A percentile compares a stretch with the other conserved stretches of the same genome.
Evolutionary conservation across 2,797 vertebrate species (phyloP).

Genomic region (Channallabes apus): DNA sequence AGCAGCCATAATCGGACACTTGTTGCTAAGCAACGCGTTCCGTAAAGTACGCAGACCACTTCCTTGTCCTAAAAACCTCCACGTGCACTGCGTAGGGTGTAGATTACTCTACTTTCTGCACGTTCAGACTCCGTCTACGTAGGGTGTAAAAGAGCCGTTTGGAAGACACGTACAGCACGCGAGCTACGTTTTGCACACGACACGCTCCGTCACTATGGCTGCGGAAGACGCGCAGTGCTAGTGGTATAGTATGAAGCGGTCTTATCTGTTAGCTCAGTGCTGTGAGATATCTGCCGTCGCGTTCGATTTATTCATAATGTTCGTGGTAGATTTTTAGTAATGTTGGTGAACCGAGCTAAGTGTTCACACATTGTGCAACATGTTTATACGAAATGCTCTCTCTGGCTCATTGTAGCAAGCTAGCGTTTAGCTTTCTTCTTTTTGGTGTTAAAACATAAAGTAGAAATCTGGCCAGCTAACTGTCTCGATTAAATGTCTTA

Average conservation of each 20-base stretch:
- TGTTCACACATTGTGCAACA: background rate
- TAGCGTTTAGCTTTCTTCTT: background rate
- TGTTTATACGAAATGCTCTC: background rate
- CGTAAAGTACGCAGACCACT: background rate
- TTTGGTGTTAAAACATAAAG: background rate
- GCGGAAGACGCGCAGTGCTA: conserved; percentile 54
- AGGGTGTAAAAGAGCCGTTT: background rate
- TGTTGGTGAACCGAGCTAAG: background rate
- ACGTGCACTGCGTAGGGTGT: conserved; percentile 3
- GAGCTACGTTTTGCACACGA: background rate
- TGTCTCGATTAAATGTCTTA: background rate
- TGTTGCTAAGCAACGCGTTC: background rate
- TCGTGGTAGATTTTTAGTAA: background rate
- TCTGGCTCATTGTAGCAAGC: background rate
- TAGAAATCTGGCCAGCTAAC: background rate
- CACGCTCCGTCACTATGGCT: conserved; percentile 56
- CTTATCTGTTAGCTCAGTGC: background rate
- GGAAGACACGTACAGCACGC: background rate
- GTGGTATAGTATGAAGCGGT: background rate
- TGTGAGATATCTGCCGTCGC: background rate
- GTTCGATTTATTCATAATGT: too few species aligned
- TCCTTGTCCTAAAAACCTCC: too few species aligned
- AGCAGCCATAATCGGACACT: background rate
- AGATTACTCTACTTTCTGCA: too few species aligned
- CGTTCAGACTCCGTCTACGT: background rate